Percentiles rank a stretch among this genome's conserved stretches.
Conservation (phyloP, 2,888 invertebrate genomes). For the Zygothrica quintamaculata region DNA sequence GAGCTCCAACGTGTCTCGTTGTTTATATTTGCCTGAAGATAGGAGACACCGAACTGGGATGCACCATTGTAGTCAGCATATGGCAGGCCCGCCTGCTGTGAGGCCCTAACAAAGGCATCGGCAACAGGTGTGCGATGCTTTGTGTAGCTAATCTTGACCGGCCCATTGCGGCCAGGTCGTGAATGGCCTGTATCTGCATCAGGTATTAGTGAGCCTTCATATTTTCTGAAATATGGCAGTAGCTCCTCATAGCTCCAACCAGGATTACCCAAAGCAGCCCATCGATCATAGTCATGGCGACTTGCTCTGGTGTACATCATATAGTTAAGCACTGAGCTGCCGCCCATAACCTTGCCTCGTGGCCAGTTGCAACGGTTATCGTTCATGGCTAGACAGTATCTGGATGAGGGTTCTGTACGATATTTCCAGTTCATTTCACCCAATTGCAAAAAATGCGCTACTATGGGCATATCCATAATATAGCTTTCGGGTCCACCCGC, state of each 20-base stretch:
- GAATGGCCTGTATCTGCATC: constrained; percentile 84
- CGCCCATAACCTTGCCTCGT: constrained; percentile 92
- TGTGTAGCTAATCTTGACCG: constrained; percentile 86
- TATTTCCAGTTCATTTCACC: constrained; percentile 91
- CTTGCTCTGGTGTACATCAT: constrained; percentile 92
- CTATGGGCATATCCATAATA: constrained; percentile 90
- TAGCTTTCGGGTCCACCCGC: constrained; percentile 89
- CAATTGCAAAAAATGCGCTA: constrained; percentile 89
- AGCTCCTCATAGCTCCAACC: constrained; percentile 91
- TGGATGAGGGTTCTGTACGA: constrained; percentile 89
- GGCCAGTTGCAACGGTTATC: constrained; percentile 91
- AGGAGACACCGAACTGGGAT: constrained; percentile 87
- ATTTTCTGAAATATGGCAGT: constrained; percentile 90
- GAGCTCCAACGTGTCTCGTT: constrained; percentile 87
- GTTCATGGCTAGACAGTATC: constrained; percentile 90
- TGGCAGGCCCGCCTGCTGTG: constrained; percentile 87
- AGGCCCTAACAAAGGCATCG: constrained; percentile 87
- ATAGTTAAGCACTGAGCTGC: constrained; percentile 91
- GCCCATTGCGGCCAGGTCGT: constrained; percentile 85
- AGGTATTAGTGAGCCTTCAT: constrained; percentile 88
- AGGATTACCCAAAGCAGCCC: constrained; percentile 89
- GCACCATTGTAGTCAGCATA: constrained; percentile 88
- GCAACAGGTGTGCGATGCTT: constrained; percentile 86
- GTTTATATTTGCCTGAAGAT: constrained; percentile 86
- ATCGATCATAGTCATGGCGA: constrained; percentile 89